A percentile compares a stretch with the other conserved stretches of the same genome.
phyloP scores from a whole-genome alignment of 1,140 invertebrate species.

The Sycophila sp. region DNA sequence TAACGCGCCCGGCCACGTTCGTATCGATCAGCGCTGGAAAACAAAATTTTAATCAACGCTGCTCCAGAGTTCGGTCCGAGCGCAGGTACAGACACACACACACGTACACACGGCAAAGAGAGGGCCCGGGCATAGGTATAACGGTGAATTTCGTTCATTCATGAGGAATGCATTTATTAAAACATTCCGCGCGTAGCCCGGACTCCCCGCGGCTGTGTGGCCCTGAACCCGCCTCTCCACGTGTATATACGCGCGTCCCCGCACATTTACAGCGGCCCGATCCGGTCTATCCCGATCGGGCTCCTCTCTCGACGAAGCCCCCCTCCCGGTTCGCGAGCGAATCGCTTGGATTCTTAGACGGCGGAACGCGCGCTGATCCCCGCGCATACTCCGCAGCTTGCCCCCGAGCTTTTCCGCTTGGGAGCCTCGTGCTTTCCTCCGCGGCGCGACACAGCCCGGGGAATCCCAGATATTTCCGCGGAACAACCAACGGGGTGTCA shows the following conservation, averaged over 20 bases:
- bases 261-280: neutral
- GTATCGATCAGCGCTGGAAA: neutral
- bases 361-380: neutral
- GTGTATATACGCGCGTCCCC: neutral
- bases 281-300: neutral
- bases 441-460: neutral
- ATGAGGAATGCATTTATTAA: conserved; percentile 57
- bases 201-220: conserved; percentile 39
- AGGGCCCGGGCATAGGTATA: conserved; percentile 18
- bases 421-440: neutral
- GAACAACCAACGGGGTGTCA: too few species aligned
- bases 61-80: too few species aligned
- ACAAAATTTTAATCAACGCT: conserved; percentile 35
- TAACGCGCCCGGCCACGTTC: too few species aligned
- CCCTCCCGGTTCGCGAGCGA: neutral
- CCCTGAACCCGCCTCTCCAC: conserved; percentile 1
- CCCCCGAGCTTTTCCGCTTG: neutral
- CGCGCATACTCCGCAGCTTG: too few species aligned
- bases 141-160: conserved; percentile 54
- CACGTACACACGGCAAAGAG: neutral
- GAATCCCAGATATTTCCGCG: neutral
- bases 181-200: conserved; percentile 53
- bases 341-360: conserved; percentile 27
- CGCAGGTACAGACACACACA: neutral
- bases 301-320: neutral